These are phyloP conservation scores for Tragelaphus imberbis DNA, from an alignment of 2,113 vertebrate genomes.

Conservation along the genomic window DNA sequence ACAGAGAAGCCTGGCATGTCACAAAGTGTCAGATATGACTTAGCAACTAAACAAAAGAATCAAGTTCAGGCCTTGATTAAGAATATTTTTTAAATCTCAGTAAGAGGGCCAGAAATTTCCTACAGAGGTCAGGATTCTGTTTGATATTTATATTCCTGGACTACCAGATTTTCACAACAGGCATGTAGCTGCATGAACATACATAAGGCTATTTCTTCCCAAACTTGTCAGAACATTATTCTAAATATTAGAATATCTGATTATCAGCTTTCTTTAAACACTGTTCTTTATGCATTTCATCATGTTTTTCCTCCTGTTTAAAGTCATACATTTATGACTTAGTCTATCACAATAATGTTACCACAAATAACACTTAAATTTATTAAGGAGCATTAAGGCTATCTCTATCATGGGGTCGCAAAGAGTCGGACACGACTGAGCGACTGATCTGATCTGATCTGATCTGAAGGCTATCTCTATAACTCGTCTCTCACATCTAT, in stretches of 20 bases:
- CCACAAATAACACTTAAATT: background rate
- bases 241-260: background rate
- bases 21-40: background rate
- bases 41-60: background rate
- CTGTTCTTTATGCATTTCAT: background rate
- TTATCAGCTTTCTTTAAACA: background rate
- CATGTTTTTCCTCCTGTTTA: background rate
- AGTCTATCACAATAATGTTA: background rate
- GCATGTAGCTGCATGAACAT: background rate
- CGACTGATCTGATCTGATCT: too few relatives aligned
- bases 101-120: background rate
- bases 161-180: background rate
- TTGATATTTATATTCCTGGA: background rate
- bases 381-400: background rate
- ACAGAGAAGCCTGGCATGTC: background rate
- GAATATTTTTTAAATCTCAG: background rate
- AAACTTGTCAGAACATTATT: background rate
- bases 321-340: background rate
- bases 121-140: background rate
- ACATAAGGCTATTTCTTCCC: background rate
- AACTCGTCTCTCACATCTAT: background rate
- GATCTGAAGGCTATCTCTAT: background rate
- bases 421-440: too few relatives aligned
- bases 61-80: background rate
- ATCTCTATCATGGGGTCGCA: too few relatives aligned